Evolutionary conservation across 1,140 invertebrate species (phyloP).

Genomic region (Asbolus verrucosus): DNA sequence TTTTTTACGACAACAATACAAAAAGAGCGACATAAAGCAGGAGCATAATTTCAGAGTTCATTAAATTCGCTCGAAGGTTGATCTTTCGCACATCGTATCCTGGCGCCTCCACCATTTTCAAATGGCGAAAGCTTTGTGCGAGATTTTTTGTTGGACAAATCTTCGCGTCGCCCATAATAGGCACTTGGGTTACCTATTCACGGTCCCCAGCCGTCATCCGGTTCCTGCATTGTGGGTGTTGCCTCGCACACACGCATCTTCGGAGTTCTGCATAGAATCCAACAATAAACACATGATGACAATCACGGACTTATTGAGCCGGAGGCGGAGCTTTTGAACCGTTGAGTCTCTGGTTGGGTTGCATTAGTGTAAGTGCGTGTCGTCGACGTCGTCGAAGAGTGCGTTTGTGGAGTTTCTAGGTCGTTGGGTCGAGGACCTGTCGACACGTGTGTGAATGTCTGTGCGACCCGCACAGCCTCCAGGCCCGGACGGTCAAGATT

Average conservation of each 20-base stretch:
- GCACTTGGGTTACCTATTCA: slow-evolving; percentile 8
- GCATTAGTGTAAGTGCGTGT: slow-evolving; percentile 32
- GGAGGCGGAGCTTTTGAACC: slow-evolving; percentile 26
- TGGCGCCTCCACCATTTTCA: slow-evolving; percentile 31
- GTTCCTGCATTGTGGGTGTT: slow-evolving; percentile 29
- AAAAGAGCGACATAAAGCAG: too few species aligned
- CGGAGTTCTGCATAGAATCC: neutral
- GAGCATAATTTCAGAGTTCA: too few species aligned
- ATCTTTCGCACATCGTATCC: too few species aligned
- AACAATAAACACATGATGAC: slow-evolving; percentile 40
- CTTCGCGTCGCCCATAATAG: neutral
- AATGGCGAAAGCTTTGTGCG: neutral
- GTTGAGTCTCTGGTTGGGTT: slow-evolving; percentile 4
- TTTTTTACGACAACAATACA: too few species aligned
- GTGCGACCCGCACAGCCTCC: slow-evolving; percentile 13
- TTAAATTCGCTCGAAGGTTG: too few species aligned
- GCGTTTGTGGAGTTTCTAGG: slow-evolving; percentile 30
- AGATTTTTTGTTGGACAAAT: slow-evolving; percentile 4
- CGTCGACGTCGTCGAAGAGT: slow-evolving; percentile 8
- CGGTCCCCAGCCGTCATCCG: slow-evolving; percentile 1
- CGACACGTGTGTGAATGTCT: slow-evolving; percentile 38
- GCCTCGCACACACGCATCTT: slow-evolving; percentile 1
- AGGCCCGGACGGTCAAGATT: slow-evolving; percentile 8
- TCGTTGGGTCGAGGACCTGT: slow-evolving; percentile 42
- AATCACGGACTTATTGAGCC: slow-evolving; percentile 33